Evolutionary conservation across 2,113 vertebrate genomes (phyloP).

Genomic region (Grus americana): DNA sequence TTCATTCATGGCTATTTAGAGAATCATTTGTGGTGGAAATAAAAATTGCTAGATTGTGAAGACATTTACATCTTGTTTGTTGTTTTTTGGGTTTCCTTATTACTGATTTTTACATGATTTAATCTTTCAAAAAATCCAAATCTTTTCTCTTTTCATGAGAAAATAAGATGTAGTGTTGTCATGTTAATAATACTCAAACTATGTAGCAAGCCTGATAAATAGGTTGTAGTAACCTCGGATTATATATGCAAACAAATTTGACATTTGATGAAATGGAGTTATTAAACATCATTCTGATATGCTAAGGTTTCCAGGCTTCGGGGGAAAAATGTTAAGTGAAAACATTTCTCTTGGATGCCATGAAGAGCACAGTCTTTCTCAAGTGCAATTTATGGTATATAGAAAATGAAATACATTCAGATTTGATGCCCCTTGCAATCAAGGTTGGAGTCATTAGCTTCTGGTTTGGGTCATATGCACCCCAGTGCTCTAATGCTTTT

Average conservation of each 20-base stretch:
- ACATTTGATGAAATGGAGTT: neutral
- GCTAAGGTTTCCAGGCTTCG: neutral
- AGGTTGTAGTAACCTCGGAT: neutral
- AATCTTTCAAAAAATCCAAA: neutral
- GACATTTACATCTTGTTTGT: neutral
- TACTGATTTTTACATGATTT: neutral
- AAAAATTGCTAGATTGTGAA: neutral
- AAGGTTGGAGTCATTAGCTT: neutral
- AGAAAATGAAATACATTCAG: neutral
- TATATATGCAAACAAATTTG: neutral
- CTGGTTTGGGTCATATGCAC: neutral
- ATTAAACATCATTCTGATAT: neutral
- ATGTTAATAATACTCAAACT: neutral
- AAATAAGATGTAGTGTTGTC: neutral
- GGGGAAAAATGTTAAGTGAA: neutral
- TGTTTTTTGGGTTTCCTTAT: neutral
- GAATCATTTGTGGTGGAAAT: neutral
- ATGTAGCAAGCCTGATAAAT: neutral
- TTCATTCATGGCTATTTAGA: neutral
- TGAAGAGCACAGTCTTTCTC: neutral
- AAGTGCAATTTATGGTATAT: neutral
- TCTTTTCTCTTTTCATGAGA: neutral
- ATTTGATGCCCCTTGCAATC: neutral
- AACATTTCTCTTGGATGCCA: neutral
- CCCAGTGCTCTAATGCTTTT: neutral